phyloP scores from a whole-genome alignment of 1,140 invertebrate species.

The Rhopalosiphum maidis region DNA sequence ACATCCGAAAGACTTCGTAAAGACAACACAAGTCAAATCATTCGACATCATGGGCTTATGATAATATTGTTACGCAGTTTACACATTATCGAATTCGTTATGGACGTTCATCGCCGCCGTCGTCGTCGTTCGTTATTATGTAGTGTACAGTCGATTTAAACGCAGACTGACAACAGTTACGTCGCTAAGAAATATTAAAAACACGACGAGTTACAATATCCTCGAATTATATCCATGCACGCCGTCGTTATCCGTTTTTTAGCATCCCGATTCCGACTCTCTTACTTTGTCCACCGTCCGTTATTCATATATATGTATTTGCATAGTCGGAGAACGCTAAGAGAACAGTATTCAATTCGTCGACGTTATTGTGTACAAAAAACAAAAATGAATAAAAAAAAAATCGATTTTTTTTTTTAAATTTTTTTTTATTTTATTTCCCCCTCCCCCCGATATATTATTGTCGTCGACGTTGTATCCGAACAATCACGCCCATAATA shows the following conservation, averaged over 20 bases:
- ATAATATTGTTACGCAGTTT: neutral
- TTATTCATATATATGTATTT: neutral
- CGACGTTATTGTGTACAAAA: neutral
- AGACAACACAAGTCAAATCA: neutral
- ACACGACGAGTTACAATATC: neutral
- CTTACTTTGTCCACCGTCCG: neutral
- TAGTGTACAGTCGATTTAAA: neutral
- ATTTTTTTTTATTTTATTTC: neutral
- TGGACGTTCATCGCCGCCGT: too few species aligned
- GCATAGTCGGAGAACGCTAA: neutral
- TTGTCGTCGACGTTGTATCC: neutral
- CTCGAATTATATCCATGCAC: neutral
- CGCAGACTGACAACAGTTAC: neutral
- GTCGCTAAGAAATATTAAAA: neutral
- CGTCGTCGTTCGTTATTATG: too few species aligned
- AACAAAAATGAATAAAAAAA: neutral
- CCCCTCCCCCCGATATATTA: neutral
- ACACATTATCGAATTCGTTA: neutral
- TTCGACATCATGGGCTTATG: neutral
- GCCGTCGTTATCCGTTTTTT: neutral
- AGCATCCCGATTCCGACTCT: neutral
- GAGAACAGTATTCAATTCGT: neutral
- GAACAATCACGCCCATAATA: constrained; percentile 24
- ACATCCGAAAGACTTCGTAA: neutral
- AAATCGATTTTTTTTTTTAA: constrained; percentile 12